Conservation (phyloP, 2,113 vertebrate species). For the Heteronetta atricapilla region DNA sequence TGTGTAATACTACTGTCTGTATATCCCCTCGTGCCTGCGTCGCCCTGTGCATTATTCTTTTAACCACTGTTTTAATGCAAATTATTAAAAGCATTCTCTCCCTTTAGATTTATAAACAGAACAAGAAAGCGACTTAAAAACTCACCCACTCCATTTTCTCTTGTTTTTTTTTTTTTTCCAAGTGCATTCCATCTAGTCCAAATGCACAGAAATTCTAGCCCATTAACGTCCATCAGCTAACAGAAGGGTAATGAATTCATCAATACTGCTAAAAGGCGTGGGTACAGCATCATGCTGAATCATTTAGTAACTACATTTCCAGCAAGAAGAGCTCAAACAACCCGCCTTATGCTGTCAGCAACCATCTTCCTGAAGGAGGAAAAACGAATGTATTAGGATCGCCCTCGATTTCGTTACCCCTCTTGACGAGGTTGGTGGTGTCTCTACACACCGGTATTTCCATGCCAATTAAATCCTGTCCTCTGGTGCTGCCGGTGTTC, state of each 20-base stretch:
- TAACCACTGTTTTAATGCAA: background rate
- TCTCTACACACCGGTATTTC: background rate
- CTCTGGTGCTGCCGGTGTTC: background rate
- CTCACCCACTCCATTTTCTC: constrained; percentile 7
- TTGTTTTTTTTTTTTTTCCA: background rate
- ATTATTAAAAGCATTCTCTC: background rate
- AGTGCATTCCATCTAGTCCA: constrained; percentile 3
- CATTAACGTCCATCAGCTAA: constrained; percentile 54
- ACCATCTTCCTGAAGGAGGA: background rate
- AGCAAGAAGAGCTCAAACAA: constrained; percentile 28
- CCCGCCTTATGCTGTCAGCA: background rate
- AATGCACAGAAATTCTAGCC: constrained; percentile 9
- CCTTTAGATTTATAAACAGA: background rate
- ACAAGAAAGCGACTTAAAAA: background rate
- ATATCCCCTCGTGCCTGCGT: background rate
- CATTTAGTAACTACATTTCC: constrained; percentile 44
- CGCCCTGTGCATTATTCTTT: constrained; percentile 24
- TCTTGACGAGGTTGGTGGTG: background rate
- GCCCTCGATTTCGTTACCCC: background rate
- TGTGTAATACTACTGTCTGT: background rate
- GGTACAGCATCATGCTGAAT: constrained; percentile 12
- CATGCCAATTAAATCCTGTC: background rate
- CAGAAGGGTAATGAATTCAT: constrained; percentile 40
- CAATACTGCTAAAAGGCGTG: constrained; percentile 1
- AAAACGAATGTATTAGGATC: background rate